phyloP scores from a whole-genome alignment of 2,113 vertebrate species.

The Ptilorrhoa leucosticta region DNA sequence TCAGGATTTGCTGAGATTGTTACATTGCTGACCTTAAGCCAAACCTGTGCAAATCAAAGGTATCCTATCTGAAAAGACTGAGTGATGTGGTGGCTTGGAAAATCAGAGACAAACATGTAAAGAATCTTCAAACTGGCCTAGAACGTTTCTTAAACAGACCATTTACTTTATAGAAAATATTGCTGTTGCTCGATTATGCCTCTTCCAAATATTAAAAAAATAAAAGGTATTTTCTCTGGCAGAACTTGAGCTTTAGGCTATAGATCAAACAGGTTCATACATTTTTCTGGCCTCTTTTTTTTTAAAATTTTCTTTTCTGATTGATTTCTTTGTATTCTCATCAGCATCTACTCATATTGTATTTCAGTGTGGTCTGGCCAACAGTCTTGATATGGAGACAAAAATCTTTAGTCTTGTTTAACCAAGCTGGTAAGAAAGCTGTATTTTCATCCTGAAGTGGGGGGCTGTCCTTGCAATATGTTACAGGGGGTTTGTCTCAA shows the following conservation, averaged over 20 bases:
- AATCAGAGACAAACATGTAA: not conserved
- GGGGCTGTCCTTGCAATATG: not conserved
- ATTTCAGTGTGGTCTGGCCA: constrained; percentile 45
- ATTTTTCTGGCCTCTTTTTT: not conserved
- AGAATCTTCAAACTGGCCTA: not conserved
- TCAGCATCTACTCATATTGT: not conserved
- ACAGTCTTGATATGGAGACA: not conserved
- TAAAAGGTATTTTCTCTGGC: constrained; percentile 40
- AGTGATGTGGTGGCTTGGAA: not conserved
- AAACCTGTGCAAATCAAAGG: not conserved
- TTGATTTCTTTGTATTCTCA: not conserved
- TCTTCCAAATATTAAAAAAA: not conserved
- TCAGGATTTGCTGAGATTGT: not conserved
- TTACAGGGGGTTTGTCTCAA: not conserved
- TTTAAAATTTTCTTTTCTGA: not conserved
- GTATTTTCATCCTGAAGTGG: not conserved
- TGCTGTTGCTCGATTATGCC: not conserved
- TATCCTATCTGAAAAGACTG: not conserved
- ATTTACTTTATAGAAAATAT: not conserved
- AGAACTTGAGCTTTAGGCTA: not conserved
- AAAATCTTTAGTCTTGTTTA: constrained; percentile 26
- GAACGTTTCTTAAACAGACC: not conserved
- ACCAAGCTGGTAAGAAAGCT: not conserved
- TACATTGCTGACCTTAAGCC: not conserved
- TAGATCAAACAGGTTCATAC: constrained; percentile 26